phyloP scores from a whole-genome alignment of 2,113 vertebrate species.

The Aptenodytes patagonicus region DNA sequence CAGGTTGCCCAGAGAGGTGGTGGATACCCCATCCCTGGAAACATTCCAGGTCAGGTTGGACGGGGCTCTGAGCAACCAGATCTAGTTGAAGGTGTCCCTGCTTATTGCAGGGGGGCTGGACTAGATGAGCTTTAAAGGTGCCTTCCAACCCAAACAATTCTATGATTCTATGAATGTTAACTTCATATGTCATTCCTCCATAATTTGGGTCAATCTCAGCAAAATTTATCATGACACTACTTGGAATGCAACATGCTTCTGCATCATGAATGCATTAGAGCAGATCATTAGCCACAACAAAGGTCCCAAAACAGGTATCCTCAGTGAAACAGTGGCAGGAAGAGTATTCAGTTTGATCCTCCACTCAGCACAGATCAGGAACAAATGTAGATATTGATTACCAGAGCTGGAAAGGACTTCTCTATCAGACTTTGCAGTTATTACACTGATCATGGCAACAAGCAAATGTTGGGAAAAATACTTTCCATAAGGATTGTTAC shows the following conservation, averaged over 20 bases:
- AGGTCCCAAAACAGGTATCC: not conserved
- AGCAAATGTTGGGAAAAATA: not conserved
- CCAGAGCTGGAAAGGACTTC: not conserved
- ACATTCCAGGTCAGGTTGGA: too few relatives aligned
- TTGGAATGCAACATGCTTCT: not conserved
- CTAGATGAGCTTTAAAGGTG: too few relatives aligned
- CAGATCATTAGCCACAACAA: not conserved
- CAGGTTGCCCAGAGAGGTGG: too few relatives aligned
- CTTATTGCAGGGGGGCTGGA: too few relatives aligned
- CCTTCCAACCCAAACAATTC: too few relatives aligned
- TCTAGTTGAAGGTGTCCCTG: too few relatives aligned
- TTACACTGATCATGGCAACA: not conserved
- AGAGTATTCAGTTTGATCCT: not conserved
- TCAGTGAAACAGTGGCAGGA: not conserved
- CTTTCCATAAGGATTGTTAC: not conserved
- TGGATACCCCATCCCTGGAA: too few relatives aligned
- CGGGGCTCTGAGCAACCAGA: too few relatives aligned
- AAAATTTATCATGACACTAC: not conserved
- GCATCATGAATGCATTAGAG: not conserved
- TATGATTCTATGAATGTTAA: not conserved
- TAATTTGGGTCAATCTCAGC: not conserved
- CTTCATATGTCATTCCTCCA: not conserved
- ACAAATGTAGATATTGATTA: not conserved
- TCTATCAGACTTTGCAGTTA: not conserved
- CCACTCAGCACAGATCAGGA: not conserved